Base-by-base conservation (phyloP, 23 tunicate species). In the Pegea sp. region DNA sequence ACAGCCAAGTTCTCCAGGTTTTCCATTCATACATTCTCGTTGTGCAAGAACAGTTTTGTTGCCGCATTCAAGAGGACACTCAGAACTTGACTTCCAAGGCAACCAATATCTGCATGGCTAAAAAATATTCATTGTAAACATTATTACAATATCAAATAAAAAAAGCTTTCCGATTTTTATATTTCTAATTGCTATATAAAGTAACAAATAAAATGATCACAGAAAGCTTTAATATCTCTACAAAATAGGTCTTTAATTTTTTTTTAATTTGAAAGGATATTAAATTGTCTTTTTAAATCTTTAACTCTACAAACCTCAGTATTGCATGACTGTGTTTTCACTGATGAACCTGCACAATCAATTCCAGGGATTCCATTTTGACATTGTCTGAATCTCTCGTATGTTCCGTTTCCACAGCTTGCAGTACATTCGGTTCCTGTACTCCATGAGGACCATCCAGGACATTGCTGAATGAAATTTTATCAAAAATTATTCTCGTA, bases 41-140 rank as follows among this genome's bases (percentile, higher is more conserved):
- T 24, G 16, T 16, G 13, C 16, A 16, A 38, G 16, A 11, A 11
- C 16, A 11, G 16, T 38, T 38, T 16, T 16, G 46, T 38, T 38
- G 11, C 69, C 69, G 24, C 69, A 64, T 3, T 48, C 52, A 0
- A 52, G 49, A 22, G 59, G 59, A 26, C 69, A 64, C 0, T 53
- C 61, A 5, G 56, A 24, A 52, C 44, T 51, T 52, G 52, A 28
- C 30, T 52, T 48, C 69, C 69, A 64, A 21, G 69, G 59, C 6
- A 60, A 25, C 93, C 93, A 81, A 44, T 34, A 18, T 31, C 70
- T 64, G 49, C 80, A 72, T 19, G 64, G 65, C 80, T 72, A 30
- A 2, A 44, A n/a, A 33, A 55, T 16, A 56, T 5, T 13, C 8
- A 24, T 11, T 26, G 11, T 11, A 8, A 24, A 6, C 11, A 24